Percentiles rank a stretch among this genome's conserved stretches.
phyloP scores from a whole-genome alignment of 2,888 invertebrate species.

The Globia sparganii region DNA sequence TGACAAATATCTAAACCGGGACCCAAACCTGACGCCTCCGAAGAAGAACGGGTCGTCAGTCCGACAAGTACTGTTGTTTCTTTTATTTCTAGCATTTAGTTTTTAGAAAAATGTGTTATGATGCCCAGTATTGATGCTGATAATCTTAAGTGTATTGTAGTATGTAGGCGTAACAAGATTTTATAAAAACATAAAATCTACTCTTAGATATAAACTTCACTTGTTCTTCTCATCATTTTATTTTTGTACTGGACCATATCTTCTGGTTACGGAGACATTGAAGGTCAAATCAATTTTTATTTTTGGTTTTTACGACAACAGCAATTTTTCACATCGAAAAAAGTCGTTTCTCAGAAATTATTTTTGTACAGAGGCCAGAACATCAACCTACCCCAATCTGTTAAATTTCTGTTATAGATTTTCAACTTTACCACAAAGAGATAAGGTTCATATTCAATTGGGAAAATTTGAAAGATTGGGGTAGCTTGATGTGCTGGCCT shows the following conservation, averaged over 20 bases:
- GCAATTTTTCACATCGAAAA: background rate
- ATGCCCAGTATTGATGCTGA: constrained; percentile 24
- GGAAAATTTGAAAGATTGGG: no score
- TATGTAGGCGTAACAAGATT: background rate
- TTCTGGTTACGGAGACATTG: background rate
- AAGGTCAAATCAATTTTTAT: background rate
- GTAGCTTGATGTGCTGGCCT: no score
- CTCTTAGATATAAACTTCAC: background rate
- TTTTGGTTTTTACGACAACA: background rate
- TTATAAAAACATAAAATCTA: background rate
- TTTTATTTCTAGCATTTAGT: constrained; percentile 83
- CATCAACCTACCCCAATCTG: no score
- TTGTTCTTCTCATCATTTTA: background rate
- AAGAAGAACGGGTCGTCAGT: constrained; percentile 67
- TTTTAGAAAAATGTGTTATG: background rate
- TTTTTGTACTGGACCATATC: background rate
- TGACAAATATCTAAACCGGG: constrained; percentile 71
- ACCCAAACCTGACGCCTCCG: constrained; percentile 6
- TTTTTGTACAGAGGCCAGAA: background rate
- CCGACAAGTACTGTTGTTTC: constrained; percentile 81
- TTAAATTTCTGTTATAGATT: no score
- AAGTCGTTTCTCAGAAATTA: background rate
- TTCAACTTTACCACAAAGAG: no score
- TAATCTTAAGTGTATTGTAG: constrained; percentile 6
- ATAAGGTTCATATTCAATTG: no score